Evolutionary conservation across 2,888 invertebrate genomes (phyloP), one percentile per base, ranked within the genome.

Genomic region (Platycheirus albimanus): DNA sequence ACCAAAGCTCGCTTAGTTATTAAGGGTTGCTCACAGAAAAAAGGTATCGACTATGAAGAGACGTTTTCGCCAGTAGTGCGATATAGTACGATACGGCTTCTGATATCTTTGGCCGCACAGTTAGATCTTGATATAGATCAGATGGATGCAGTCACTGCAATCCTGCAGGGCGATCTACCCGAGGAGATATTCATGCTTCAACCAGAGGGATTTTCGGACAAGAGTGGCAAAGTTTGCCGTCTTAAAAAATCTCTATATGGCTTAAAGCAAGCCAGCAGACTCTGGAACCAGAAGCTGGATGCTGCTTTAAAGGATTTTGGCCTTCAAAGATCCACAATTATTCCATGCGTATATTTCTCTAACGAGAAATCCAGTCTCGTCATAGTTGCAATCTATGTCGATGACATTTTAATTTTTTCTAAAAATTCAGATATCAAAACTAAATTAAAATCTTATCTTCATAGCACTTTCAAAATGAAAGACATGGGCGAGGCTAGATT

Each of bases 381-480:
- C n/a, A 41, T 41, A 2, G 41, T 41, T 8, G 41, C 41, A 41
- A 13, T 41, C 3, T 13, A 1, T 13, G 13, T 13, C n/a, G 13
- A n/a, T 41, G 41, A 41, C 10, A n/a, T 41, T 41, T 13, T 41
- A 15, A 13, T 41, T 13, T 41, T 13, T 41, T 13, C 41, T 13
- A 41, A 41, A 13, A 41, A 41, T 41, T 8, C 10, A 13, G 41
- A 41, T 41, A 13, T 41, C 15, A 41, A 41, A 41, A 41, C 6
- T 41, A 41, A n/a, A n/a, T n/a, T n/a, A n/a, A n/a, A n/a, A n/a
- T n/a, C n/a, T n/a, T n/a, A n/a, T n/a, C n/a, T n/a, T 41, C n/a
- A 41, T 41, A 41, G 3, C 6, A 41, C n/a, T 41, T 41, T 41
- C 41, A 41, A 41, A 41, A 41, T 41, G 13, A 41, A 41, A 41